phyloP scores from a whole-genome alignment of 2,113 vertebrate species.

The Rhipidura dahli region DNA sequence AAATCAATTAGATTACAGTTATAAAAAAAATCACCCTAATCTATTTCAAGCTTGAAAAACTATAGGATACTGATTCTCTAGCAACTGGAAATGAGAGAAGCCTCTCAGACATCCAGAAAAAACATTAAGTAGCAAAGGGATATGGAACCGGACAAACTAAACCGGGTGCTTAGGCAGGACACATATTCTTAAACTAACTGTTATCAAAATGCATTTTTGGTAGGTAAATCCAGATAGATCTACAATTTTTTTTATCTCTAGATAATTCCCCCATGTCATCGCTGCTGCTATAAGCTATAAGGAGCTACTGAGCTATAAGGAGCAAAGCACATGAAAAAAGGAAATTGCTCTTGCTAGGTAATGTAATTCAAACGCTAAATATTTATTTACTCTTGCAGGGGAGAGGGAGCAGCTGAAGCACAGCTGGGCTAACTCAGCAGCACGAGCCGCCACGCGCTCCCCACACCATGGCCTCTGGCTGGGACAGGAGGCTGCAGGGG shows the following conservation, averaged over 20 bases:
- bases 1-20: not conserved
- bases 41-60: not conserved
- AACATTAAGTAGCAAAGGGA: not conserved
- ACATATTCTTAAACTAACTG: not conserved
- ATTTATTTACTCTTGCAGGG: not conserved
- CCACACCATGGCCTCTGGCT: rapidly evolving
- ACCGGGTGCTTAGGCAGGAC: not conserved
- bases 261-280: not conserved
- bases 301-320: not conserved
- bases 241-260: not conserved
- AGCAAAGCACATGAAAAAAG: not conserved
- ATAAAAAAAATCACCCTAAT: not conserved
- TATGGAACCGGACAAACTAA: not conserved
- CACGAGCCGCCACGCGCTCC: rapidly evolving
- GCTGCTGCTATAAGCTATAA: not conserved
- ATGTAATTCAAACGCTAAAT: not conserved
- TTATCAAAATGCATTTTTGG: not conserved
- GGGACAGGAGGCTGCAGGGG: not conserved
- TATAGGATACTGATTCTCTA: not conserved
- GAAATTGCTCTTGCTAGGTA: not conserved
- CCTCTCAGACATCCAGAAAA: not conserved
- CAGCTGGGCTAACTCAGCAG: not conserved
- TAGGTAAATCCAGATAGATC: not conserved
- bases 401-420: not conserved
- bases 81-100: not conserved